Conservation (phyloP, 1,140 invertebrate species). For the Zaprionus nigranus region DNA sequence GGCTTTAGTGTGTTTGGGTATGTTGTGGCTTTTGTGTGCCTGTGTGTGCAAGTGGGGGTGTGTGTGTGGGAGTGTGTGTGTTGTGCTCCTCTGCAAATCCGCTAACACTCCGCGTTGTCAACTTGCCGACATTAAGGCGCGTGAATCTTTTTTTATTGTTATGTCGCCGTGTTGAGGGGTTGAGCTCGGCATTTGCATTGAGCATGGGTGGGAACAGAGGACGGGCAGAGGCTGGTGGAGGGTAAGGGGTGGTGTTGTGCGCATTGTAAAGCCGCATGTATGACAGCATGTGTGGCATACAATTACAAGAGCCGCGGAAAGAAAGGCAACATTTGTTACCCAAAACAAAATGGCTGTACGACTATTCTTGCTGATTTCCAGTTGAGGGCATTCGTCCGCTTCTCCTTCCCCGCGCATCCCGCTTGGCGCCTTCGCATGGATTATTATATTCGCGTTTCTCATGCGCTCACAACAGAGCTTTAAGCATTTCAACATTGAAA, state of each 20-base stretch:
- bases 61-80: background rate
- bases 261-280: conserved; percentile 48
- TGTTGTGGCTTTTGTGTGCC: conserved; percentile 12
- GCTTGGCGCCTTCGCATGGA: conserved; percentile 62
- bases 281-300: conserved; percentile 59
- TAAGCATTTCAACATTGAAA: conserved; percentile 63
- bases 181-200: conserved; percentile 19
- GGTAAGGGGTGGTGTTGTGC: background rate
- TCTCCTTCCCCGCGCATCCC: conserved; percentile 23
- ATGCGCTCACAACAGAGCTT: conserved; percentile 59
- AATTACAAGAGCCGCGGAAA: conserved; percentile 59
- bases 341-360: conserved; percentile 71
- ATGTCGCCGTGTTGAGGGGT: conserved; percentile 58
- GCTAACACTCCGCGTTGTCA: conserved; percentile 77
- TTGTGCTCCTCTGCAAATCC: conserved; percentile 63
- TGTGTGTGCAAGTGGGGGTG: background rate
- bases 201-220: background rate
- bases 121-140: conserved; percentile 76
- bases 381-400: conserved; percentile 55
- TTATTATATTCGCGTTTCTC: conserved; percentile 81
- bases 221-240: conserved; percentile 8
- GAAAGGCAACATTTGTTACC: conserved; percentile 67
- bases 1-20: conserved; percentile 20
- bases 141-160: conserved; percentile 77
- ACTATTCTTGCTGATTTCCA: conserved; percentile 71